These are phyloP conservation scores for Paelopatides confundens DNA, from an alignment of 53 echinoderm and acorn worm species.

Conservation along the genomic window DNA sequence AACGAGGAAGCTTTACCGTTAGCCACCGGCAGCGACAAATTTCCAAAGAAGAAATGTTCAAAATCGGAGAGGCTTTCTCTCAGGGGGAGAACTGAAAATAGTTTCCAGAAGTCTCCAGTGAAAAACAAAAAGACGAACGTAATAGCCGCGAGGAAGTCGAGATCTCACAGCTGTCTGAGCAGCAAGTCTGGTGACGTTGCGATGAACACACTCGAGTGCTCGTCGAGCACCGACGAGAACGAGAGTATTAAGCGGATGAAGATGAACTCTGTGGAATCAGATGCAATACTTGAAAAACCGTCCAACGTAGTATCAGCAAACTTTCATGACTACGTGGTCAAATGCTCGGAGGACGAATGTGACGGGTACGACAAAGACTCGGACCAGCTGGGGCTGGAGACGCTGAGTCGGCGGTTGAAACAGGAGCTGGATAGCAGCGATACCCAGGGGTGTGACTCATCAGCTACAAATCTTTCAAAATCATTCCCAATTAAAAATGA, in stretches of 20 bases:
- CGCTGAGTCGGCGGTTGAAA: constrained; percentile 73
- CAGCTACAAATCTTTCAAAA: constrained; percentile 42
- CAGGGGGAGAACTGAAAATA: constrained; percentile 75
- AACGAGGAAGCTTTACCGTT: constrained; percentile 63
- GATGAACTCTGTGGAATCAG: constrained; percentile 78
- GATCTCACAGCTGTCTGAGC: constrained; percentile 23
- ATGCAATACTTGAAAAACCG: constrained; percentile 72
- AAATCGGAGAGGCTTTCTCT: constrained; percentile 43
- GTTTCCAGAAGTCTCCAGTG: constrained; percentile 59
- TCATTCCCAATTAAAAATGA: constrained; percentile 4
- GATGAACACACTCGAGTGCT: constrained; percentile 23
- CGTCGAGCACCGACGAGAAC: constrained; percentile 55
- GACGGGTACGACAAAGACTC: constrained; percentile 59
- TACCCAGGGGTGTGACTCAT: constrained; percentile 24
- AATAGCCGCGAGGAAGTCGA: constrained; percentile 84
- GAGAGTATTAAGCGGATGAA: constrained; percentile 95
- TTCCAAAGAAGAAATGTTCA: constrained; percentile 78
- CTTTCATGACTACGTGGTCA: constrained; percentile 85
- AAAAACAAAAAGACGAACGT: constrained; percentile 92
- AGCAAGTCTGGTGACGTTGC: not conserved
- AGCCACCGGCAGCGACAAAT: constrained; percentile 81
- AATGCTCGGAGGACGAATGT: constrained; percentile 56
- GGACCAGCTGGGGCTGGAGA: constrained; percentile 55
- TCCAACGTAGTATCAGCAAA: constrained; percentile 79
- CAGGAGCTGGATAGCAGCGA: constrained; percentile 56